Evolutionary conservation across 2,797 vertebrate genomes (phyloP).

Genomic region (Macrochelys suwanniensis): DNA sequence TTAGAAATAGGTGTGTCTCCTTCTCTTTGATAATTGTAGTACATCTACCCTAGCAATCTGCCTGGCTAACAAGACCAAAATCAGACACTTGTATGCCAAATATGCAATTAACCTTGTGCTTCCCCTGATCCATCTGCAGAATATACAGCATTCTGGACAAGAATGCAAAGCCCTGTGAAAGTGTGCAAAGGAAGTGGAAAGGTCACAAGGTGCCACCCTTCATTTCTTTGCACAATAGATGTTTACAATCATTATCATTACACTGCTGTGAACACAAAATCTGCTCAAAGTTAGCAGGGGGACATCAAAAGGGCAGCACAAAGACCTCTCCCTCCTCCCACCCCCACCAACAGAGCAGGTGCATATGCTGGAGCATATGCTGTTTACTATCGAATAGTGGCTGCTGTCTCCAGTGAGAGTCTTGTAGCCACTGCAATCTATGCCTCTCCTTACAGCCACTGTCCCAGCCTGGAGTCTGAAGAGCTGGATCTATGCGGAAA

Average conservation of each 20-base stretch:
- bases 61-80: not conserved
- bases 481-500: not conserved
- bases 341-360: accelerated
- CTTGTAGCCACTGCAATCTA: not conserved
- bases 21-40: not conserved
- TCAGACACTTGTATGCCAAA: not conserved
- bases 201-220: not conserved
- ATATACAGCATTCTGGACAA: not conserved
- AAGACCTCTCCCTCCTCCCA: not conserved
- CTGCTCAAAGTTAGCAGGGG: not conserved
- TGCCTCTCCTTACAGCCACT: not conserved
- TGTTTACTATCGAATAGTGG: not conserved
- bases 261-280: not conserved
- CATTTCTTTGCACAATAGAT: not conserved
- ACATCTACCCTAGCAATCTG: not conserved
- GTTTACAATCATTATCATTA: not conserved
- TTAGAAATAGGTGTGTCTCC: not conserved
- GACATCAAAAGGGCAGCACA: not conserved
- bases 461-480: not conserved
- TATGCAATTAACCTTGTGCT: not conserved
- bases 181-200: not conserved
- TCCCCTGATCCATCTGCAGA: not conserved
- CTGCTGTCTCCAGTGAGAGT: not conserved
- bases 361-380: not conserved
- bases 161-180: not conserved